Evolutionary conservation across 2,797 vertebrate species (phyloP).

Genomic region (Apodemus agrarius): DNA sequence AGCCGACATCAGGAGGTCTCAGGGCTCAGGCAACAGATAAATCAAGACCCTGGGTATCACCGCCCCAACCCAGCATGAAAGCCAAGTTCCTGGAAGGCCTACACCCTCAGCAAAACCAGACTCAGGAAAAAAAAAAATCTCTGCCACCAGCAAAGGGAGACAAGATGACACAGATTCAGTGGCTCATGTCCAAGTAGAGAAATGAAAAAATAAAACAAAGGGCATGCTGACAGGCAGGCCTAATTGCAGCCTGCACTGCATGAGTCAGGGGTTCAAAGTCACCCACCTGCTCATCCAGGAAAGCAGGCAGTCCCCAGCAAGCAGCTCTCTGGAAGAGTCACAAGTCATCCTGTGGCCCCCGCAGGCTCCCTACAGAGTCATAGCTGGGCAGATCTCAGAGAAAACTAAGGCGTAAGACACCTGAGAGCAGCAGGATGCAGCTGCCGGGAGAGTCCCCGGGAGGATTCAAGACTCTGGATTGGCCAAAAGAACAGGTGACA

Average conservation of each 20-base stretch:
- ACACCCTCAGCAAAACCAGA: not conserved
- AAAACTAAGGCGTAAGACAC: not conserved
- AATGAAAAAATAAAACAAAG: conserved; percentile 5
- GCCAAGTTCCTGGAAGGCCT: not conserved
- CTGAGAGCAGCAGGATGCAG: not conserved
- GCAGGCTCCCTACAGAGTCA: not conserved
- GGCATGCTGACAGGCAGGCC: not conserved
- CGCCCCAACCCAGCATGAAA: not conserved
- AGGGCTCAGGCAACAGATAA: not conserved
- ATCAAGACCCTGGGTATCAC: not conserved
- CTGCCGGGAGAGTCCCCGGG: not conserved
- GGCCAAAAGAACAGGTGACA: not conserved
- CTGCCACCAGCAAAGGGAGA: conserved; percentile 29
- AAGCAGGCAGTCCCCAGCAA: not conserved
- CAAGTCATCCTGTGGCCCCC: not conserved
- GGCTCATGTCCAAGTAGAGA: not conserved
- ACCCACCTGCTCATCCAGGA: not conserved
- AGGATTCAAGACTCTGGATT: not conserved
- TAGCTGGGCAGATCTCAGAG: not conserved
- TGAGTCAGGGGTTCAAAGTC: not conserved
- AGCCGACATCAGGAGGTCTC: not conserved
- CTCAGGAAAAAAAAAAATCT: not conserved
- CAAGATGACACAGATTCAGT: not conserved
- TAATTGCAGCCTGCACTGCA: not conserved
- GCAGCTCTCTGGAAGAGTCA: not conserved